Conservation (phyloP, 2,797 vertebrate species). For the Myotis findleyi region DNA sequence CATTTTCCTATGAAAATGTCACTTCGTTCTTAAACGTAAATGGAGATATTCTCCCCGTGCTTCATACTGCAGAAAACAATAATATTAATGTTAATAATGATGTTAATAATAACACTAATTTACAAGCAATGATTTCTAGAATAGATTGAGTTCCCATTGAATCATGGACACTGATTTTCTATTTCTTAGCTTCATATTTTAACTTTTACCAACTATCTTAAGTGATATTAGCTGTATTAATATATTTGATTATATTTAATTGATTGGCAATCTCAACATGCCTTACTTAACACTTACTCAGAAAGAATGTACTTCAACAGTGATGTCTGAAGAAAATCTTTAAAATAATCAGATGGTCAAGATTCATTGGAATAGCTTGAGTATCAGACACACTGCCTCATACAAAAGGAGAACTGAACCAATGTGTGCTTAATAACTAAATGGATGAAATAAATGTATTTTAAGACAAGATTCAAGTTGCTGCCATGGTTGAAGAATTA, state of each 20-base stretch:
- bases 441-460: not conserved
- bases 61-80: not conserved
- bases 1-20: constrained; percentile 1
- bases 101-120: too few relatives aligned
- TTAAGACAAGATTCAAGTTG: not conserved
- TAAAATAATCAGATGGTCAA: constrained; percentile 4
- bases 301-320: not conserved
- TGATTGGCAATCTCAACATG: not conserved
- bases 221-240: not conserved
- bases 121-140: not conserved
- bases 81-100: too few relatives aligned
- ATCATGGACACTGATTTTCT: not conserved
- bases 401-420: not conserved
- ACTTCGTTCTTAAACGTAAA: not conserved
- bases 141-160: not conserved
- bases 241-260: constrained; percentile 3
- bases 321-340: not conserved
- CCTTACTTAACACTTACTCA: not conserved
- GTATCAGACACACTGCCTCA: not conserved
- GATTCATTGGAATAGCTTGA: not conserved
- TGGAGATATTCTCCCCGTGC: not conserved
- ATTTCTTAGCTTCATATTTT: not conserved
- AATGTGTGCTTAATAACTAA: not conserved
- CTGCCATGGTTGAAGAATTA: not conserved
- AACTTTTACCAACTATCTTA: not conserved